phyloP scores from a whole-genome alignment of 2,888 invertebrate species.

The Melieria crassipennis region DNA sequence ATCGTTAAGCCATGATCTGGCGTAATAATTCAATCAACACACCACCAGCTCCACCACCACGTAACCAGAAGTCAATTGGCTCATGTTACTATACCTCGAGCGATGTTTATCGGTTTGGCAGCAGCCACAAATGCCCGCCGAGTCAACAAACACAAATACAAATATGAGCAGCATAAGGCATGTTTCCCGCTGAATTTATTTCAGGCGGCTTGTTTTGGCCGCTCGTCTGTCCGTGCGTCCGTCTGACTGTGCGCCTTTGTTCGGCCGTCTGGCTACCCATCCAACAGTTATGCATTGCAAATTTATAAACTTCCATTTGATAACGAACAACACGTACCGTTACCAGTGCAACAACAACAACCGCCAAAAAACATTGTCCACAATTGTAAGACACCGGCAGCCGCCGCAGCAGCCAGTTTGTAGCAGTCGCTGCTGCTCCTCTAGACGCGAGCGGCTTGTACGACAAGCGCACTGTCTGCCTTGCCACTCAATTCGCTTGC shows the following conservation, averaged over 20 bases:
- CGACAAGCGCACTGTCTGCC: no score
- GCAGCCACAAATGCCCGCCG: constrained; percentile 8
- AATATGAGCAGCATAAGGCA: constrained; percentile 3
- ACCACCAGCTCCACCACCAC: not conserved
- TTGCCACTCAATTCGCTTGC: no score
- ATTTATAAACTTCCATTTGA: constrained; percentile 37
- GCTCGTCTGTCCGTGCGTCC: constrained; percentile 10
- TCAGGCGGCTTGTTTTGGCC: not conserved
- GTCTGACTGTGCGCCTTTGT: constrained; percentile 6
- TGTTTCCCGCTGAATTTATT: not conserved
- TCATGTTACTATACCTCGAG: constrained; percentile 41
- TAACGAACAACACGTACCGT: constrained; percentile 42
- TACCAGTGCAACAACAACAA: constrained; percentile 25
- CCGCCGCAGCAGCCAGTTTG: no score
- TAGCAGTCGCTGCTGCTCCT: no score
- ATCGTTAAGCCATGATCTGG: constrained; percentile 41
- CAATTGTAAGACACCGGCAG: no score
- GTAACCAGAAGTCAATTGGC: constrained; percentile 47
- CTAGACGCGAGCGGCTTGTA: no score
- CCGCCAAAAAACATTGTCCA: not conserved
- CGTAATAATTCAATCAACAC: constrained; percentile 49
- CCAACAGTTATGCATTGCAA: constrained; percentile 30
- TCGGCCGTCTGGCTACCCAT: constrained; percentile 1
- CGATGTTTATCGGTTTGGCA: constrained; percentile 30
- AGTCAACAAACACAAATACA: constrained; percentile 5